These are phyloP conservation scores for Anguilla japonica DNA, from an alignment of 2,113 vertebrate genomes.

Conservation along the genomic window DNA sequence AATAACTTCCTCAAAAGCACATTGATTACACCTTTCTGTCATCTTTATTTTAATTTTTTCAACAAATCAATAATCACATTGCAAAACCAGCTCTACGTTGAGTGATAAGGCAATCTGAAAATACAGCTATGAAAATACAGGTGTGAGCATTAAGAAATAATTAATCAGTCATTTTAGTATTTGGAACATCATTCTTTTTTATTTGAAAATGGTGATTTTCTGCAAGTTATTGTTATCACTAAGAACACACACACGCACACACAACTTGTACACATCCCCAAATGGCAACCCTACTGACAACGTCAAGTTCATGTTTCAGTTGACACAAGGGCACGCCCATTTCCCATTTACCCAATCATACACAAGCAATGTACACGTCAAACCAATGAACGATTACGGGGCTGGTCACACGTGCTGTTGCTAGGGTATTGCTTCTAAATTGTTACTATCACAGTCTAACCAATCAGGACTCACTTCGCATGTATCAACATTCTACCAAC, in stretches of 20 bases:
- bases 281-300: constrained; percentile 68
- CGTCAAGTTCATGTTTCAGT: constrained; percentile 54
- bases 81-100: background rate
- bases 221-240: too few relatives aligned
- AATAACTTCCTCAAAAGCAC: too few relatives aligned
- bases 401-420: constrained; percentile 82
- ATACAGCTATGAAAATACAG: too few relatives aligned
- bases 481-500: constrained; percentile 73
- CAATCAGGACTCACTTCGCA: constrained; percentile 64
- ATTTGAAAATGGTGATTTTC: too few relatives aligned
- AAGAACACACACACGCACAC: background rate
- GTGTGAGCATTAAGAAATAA: background rate
- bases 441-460: constrained; percentile 70
- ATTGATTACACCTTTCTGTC: too few relatives aligned
- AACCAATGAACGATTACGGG: constrained; percentile 63
- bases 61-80: background rate
- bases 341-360: constrained; percentile 67
- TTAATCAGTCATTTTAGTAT: too few relatives aligned
- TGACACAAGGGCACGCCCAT: constrained; percentile 48
- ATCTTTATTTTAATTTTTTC: background rate
- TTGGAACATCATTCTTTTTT: too few relatives aligned
- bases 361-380: background rate
- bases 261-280: background rate
- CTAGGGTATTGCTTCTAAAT: constrained; percentile 86
- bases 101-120: too few relatives aligned